These are phyloP conservation scores for Hermaeophaga mercurialis DNA, from an alignment of 2,888 invertebrate genomes.

Conservation along the genomic window DNA sequence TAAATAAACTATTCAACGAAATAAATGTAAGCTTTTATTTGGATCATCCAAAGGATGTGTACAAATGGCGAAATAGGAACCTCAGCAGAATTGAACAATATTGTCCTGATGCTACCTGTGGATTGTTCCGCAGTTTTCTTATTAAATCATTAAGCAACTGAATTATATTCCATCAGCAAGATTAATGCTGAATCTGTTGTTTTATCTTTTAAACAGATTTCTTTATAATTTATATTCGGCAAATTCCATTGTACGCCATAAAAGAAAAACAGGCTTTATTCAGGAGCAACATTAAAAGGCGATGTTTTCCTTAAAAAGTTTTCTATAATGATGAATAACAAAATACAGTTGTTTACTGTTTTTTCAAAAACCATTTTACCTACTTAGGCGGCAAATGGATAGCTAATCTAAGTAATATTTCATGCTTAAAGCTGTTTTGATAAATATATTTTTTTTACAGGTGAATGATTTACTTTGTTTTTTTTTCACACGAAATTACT, in stretches of 20 bases:
- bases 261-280: slow-evolving; percentile 20
- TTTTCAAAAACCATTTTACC: slow-evolving; percentile 10
- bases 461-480: background rate
- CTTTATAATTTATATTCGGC: slow-evolving; percentile 22
- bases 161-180: slow-evolving; percentile 20
- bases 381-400: background rate
- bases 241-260: slow-evolving; percentile 20
- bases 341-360: slow-evolving; percentile 11
- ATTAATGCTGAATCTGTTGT: slow-evolving; percentile 23
- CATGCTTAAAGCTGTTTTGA: background rate
- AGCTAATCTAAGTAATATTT: slow-evolving; percentile 1
- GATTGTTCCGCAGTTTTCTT: slow-evolving; percentile 15
- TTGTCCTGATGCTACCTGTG: slow-evolving; percentile 3
- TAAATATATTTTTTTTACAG: background rate
- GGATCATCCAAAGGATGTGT: background rate
- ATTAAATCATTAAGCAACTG: slow-evolving; percentile 14
- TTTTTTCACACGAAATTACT: background rate
- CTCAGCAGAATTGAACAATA: slow-evolving; percentile 1
- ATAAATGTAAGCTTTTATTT: no score
- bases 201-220: slow-evolving; percentile 18
- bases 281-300: slow-evolving; percentile 15
- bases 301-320: slow-evolving; percentile 7
- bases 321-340: slow-evolving; percentile 16
- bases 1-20: no score
- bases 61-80: background rate